A percentile compares a stretch with the other conserved stretches of the same genome.
These are phyloP conservation scores for Chironomus striatipennis DNA, from an alignment of 1,140 invertebrate genomes.

Conservation along the genomic window DNA sequence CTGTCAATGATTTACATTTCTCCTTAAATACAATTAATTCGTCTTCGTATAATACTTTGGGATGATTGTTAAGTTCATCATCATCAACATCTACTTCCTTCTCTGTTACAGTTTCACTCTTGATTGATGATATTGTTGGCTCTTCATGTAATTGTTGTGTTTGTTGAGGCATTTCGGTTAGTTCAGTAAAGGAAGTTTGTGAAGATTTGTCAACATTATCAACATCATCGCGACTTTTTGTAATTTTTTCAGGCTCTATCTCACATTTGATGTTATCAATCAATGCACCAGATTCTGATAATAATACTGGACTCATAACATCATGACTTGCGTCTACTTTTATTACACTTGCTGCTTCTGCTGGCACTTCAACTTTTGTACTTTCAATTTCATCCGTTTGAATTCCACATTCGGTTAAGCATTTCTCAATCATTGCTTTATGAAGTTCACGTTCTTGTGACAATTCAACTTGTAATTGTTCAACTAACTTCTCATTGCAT, in stretches of 20 bases:
- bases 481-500: not conserved
- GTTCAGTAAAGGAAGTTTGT: not conserved
- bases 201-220: not conserved
- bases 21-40: conserved; percentile 38
- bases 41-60: conserved; percentile 33
- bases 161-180: not conserved
- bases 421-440: not conserved
- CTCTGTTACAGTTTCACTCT: not conserved
- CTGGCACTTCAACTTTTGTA: conserved; percentile 1
- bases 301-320: not conserved
- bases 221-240: too few relatives aligned
- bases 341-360: not conserved
- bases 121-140: not conserved
- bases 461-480: not conserved
- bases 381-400: conserved; percentile 12
- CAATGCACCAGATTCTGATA: not conserved
- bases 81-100: conserved; percentile 29
- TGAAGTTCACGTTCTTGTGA: not conserved
- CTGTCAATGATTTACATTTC: conserved; percentile 32
- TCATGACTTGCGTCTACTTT: too few relatives aligned
- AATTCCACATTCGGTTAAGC: conserved; percentile 5
- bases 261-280: not conserved
- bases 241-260: not conserved
- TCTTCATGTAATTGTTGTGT: not conserved
- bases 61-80: conserved; percentile 30